Percentiles rank a stretch among this genome's conserved stretches.
These are phyloP conservation scores for Gnatocerus cornutus DNA, from an alignment of 2,888 invertebrate genomes.

Conservation along the genomic window DNA sequence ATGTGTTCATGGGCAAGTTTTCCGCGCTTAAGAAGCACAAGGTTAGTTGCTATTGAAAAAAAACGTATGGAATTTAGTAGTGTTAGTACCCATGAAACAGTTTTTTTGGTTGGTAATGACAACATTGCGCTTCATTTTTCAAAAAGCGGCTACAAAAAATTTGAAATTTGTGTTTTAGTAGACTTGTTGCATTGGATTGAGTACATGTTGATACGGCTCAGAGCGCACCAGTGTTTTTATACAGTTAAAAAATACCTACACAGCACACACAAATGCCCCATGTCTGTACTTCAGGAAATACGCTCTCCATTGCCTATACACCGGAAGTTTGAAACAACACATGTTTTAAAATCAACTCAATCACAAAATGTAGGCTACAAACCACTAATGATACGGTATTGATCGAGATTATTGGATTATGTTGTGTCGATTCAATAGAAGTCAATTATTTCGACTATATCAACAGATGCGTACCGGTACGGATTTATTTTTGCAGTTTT, in stretches of 20 bases:
- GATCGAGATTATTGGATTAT: no score
- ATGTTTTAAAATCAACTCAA: constrained; percentile 26
- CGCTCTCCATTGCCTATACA: constrained; percentile 36
- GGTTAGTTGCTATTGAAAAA: constrained; percentile 16
- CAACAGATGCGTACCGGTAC: neutral
- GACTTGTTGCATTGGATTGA: constrained; percentile 27
- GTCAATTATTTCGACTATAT: no score
- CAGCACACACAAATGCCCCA: constrained; percentile 15
- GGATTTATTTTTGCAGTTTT: neutral
- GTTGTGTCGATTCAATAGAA: no score
- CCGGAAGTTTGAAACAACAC: constrained; percentile 35
- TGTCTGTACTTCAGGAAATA: constrained; percentile 39
- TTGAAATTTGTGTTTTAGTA: neutral
- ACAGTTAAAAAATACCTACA: constrained; percentile 38
- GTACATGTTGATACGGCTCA: constrained; percentile 36
- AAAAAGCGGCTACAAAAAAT: neutral
- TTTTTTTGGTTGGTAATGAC: no score
- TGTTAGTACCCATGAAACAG: neutral
- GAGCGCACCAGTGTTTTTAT: constrained; percentile 41
- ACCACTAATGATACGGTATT: neutral
- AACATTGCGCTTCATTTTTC: neutral
- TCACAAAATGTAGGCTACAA: constrained; percentile 33
- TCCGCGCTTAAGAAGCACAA: constrained; percentile 28
- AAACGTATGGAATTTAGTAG: neutral
- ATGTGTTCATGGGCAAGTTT: constrained; percentile 26